A percentile compares a stretch with the other conserved stretches of the same genome.
Evolutionary conservation across 2,113 vertebrate species (phyloP).

Genomic region (Periophthalmus modestus): DNA sequence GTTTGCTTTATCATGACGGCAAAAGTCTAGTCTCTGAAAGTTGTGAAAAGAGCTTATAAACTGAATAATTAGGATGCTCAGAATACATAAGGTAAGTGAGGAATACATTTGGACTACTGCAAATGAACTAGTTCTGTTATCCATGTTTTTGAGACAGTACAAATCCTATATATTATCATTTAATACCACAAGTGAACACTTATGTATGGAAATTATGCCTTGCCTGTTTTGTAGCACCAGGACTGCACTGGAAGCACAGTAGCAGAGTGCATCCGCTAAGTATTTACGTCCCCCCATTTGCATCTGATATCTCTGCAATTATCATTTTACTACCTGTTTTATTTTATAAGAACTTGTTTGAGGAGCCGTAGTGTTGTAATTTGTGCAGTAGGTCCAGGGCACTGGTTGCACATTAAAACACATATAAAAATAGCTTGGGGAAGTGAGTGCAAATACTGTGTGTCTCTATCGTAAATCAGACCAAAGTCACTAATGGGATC

Average conservation of each 20-base stretch:
- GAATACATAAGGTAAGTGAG: too few relatives aligned
- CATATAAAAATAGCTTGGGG: slow-evolving; percentile 14
- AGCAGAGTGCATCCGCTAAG: neutral
- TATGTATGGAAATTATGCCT: neutral
- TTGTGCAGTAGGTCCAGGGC: neutral
- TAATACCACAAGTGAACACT: neutral
- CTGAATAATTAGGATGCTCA: too few relatives aligned
- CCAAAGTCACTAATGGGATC: slow-evolving; percentile 58
- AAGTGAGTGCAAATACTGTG: slow-evolving; percentile 11
- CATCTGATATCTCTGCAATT: slow-evolving; percentile 22
- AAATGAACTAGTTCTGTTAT: too few relatives aligned
- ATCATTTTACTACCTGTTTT: slow-evolving; percentile 10
- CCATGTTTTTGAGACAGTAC: too few relatives aligned
- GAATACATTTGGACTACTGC: too few relatives aligned
- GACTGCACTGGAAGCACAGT: neutral
- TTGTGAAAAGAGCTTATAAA: too few relatives aligned
- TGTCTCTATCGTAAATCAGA: slow-evolving; percentile 51
- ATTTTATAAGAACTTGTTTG: slow-evolving; percentile 10
- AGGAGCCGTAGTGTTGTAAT: neutral
- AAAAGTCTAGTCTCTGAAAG: too few relatives aligned
- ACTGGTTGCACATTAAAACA: slow-evolving; percentile 18
- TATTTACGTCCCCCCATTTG: neutral
- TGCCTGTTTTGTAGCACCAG: neutral
- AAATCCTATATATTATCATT: neutral
- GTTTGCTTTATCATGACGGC: too few relatives aligned